Evolutionary conservation across 2,888 invertebrate genomes (phyloP), one percentile per base, ranked within the genome.

Genomic region (Dolichomitus sp.): DNA sequence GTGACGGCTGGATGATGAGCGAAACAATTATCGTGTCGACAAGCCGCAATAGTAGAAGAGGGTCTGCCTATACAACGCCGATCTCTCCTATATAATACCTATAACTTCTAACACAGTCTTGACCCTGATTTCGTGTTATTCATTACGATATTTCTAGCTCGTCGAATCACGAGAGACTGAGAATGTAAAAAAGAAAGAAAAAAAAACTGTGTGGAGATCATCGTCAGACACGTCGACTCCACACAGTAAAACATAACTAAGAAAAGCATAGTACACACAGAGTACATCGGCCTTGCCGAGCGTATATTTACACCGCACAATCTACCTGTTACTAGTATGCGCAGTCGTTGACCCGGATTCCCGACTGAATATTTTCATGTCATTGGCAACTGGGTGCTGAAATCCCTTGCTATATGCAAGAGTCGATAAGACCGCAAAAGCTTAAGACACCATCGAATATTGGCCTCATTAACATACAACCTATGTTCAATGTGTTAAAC

Each of bases 111-210:
- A 50, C 42, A 73, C 68, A 68, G 59, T 59, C 40, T 23, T 81
- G 81, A 81, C 81, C 81, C 81, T 81, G 81, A 81, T 81, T 81
- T 73, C 66, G 68, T 72, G 59, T 77, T 81, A 73, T 68, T 77
- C 66, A 50, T 50, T 68, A 50, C 42, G 50, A 68, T 78, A 78
- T 74, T 59, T 27, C 68, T 73, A 37, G 40, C 69, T 78, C 63
- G 68, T 12, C 33, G 40, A 30, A 52, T 57, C 40, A 45, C 12
- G 63, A 65, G 59, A 52, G 48, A 48, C 74, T 42, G 42, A 74
- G 69, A 63, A 27, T 42, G 48, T 54, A 30, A 7, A 66, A 30
- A 17, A 48, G 17, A 17, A 23, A 48, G 17, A 19, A 59, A 42
- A 42, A 45, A 57, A 42, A 45, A 23, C 45, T 63, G 70, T 54